A percentile compares a stretch with the other conserved stretches of the same genome.
Conservation (phyloP, 2,888 invertebrate species). For the Mythimna albipuncta region DNA sequence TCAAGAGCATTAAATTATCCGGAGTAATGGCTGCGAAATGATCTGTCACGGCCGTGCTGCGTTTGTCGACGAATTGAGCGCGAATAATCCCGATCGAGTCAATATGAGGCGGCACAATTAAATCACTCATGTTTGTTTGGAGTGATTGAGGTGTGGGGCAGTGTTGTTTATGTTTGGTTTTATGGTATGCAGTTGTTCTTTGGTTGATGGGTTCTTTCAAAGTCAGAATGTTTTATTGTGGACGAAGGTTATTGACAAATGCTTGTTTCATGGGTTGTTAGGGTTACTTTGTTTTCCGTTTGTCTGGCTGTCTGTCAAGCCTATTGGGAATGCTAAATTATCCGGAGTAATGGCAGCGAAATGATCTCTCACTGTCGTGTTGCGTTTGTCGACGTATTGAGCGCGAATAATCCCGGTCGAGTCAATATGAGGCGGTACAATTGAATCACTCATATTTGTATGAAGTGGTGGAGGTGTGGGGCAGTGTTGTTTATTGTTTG, state of each 20-base stretch:
- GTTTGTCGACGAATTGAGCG: slow-evolving; percentile 52
- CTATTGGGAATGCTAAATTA: too few relatives aligned
- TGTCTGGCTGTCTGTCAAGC: too few relatives aligned
- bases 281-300: too few relatives aligned
- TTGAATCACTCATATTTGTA: slow-evolving; percentile 46
- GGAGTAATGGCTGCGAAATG: slow-evolving; percentile 52
- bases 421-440: slow-evolving; percentile 47
- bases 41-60: slow-evolving; percentile 49
- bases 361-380: slow-evolving; percentile 53
- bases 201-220: too few relatives aligned
- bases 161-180: neutral
- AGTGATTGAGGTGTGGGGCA: slow-evolving; percentile 22
- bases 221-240: too few relatives aligned
- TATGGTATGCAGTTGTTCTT: too few relatives aligned
- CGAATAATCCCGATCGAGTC: slow-evolving; percentile 37
- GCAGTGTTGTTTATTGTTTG: neutral
- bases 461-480: neutral
- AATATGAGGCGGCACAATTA: slow-evolving; percentile 50
- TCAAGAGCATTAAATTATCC: slow-evolving; percentile 47
- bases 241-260: too few relatives aligned
- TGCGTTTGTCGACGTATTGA: slow-evolving; percentile 54
- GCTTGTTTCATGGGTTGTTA: too few relatives aligned
- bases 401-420: slow-evolving; percentile 31
- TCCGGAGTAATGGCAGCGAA: slow-evolving; percentile 3
- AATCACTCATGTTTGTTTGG: slow-evolving; percentile 37